Evolutionary conservation across 2,888 invertebrate species (phyloP).

Genomic region (Caenorhabditis sinica): DNA sequence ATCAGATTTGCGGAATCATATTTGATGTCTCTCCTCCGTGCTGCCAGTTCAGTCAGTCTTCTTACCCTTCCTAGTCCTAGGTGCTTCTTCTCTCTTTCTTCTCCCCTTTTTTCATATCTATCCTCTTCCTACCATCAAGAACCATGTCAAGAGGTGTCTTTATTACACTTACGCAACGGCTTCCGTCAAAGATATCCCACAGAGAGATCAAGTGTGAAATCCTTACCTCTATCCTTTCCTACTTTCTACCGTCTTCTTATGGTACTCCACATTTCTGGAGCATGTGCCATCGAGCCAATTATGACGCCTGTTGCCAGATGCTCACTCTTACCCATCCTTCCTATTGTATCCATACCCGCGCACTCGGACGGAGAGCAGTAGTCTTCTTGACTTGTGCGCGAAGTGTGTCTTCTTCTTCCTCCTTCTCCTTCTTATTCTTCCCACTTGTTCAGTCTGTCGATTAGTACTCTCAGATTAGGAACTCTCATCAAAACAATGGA

Average conservation of each 20-base stretch:
- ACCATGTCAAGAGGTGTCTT: conserved; percentile 49
- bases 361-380: conserved; percentile 23
- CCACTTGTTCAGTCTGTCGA: conserved; percentile 8
- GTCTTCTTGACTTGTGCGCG: conserved; percentile 62
- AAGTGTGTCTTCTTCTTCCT: conserved; percentile 34
- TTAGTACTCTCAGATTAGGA: conserved; percentile 28
- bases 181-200: conserved; percentile 56
- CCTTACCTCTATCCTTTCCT: conserved; percentile 25
- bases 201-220: conserved; percentile 24
- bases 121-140: not conserved
- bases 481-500: conserved; percentile 48
- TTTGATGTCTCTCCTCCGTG: conserved; percentile 57
- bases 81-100: conserved; percentile 16
- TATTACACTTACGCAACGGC: conserved; percentile 41
- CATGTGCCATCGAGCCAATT: conserved; percentile 63
- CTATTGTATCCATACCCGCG: conserved; percentile 50
- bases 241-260: not conserved
- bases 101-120: not conserved
- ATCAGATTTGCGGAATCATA: conserved; percentile 70
- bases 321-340: conserved; percentile 54
- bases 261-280: conserved; percentile 30
- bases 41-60: conserved; percentile 45
- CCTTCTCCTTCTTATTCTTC: conserved; percentile 22
- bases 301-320: conserved; percentile 67
- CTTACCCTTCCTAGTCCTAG: conserved; percentile 22